Conservation (phyloP, 2,113 vertebrate species). For the Abramis brama region DNA sequence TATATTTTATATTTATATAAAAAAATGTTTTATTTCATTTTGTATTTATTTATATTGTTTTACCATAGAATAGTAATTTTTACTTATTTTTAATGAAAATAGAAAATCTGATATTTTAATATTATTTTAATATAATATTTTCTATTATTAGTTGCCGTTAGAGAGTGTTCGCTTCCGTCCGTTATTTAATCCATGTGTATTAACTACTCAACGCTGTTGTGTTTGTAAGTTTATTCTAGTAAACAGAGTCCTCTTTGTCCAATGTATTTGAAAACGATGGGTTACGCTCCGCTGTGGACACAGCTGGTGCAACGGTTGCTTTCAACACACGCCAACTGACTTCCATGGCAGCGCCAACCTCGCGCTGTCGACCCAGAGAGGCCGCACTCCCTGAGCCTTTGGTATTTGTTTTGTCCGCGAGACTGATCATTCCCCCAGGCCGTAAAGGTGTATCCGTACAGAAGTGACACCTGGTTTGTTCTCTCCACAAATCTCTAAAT, state of each 20-base stretch:
- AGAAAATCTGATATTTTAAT: background rate
- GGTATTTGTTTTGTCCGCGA: background rate
- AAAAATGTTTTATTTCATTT: background rate
- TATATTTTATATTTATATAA: background rate
- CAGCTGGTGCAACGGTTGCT: conserved; percentile 25
- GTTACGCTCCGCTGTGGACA: conserved; percentile 1
- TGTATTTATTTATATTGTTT: too few species aligned
- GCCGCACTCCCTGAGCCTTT: background rate
- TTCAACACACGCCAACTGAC: conserved; percentile 23
- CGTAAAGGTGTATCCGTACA: conserved; percentile 5
- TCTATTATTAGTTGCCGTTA: background rate
- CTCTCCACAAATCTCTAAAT: conserved; percentile 41
- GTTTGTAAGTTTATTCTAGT: conserved; percentile 15
- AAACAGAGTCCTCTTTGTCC: conserved; percentile 5
- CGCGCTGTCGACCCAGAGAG: background rate
- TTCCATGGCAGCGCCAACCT: background rate
- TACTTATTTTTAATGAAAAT: background rate
- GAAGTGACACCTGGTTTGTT: conserved; percentile 43
- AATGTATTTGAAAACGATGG: background rate
- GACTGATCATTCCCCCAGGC: conserved; percentile 29
- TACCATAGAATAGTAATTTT: background rate
- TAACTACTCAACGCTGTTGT: background rate
- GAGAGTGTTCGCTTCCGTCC: background rate
- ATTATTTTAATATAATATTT: background rate
- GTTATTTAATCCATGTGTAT: background rate